phyloP scores from a whole-genome alignment of 2,888 invertebrate genomes.

The Campaea margaritaria region DNA sequence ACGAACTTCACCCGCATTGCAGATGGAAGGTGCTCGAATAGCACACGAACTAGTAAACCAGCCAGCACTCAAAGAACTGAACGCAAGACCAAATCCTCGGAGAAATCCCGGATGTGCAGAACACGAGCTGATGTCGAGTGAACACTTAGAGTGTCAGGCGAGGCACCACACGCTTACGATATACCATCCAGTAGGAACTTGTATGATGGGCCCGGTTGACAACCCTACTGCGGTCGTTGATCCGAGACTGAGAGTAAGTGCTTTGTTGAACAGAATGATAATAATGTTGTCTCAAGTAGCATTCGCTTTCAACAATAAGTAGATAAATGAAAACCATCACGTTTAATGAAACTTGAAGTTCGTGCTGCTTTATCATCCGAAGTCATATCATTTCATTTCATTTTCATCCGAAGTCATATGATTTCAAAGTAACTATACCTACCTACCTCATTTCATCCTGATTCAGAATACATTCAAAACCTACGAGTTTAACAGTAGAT shows the following conservation, averaged over 20 bases:
- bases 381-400: no score
- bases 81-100: conserved; percentile 87
- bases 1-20: conserved; percentile 46
- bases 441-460: no score
- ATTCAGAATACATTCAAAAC: no score
- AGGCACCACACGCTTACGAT: conserved; percentile 91
- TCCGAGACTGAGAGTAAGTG: conserved; percentile 78
- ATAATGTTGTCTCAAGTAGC: no score
- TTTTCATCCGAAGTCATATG: no score
- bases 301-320: no score
- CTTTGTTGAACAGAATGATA: no score
- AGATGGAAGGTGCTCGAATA: conserved; percentile 91
- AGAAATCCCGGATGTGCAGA: conserved; percentile 88
- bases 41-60: conserved; percentile 86
- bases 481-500: no score
- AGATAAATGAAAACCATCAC: no score
- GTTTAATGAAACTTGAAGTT: no score
- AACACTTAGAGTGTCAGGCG: conserved; percentile 91
- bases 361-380: no score
- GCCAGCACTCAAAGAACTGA: conserved; percentile 85
- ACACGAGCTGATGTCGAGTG: conserved; percentile 87
- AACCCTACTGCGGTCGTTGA: conserved; percentile 88
- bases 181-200: conserved; percentile 93
- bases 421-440: no score
- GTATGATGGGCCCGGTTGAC: conserved; percentile 89